Base-by-base conservation (phyloP, 2,113 vertebrate species). In the Podarcis muralis region DNA sequence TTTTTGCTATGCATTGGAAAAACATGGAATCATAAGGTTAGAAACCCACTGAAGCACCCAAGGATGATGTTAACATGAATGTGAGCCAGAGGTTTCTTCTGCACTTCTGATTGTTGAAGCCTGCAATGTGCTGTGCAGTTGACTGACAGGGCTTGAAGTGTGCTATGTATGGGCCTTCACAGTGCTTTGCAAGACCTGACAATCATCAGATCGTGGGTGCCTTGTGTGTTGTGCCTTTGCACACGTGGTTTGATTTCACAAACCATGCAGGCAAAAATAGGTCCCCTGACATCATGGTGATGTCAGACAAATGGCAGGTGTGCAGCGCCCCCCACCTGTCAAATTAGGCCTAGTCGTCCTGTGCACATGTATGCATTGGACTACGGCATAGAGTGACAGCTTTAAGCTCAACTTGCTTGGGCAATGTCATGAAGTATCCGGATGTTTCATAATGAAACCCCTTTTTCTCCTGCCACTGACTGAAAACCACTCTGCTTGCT, bases 11-110 rank as follows among this genome's bases (percentile, higher is more conserved):
- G 18, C 72, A 75, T 20, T 75, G 11, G 71, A 72, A 72, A 32
- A 72, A 5, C 71, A 22, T 37, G 27, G 27, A 27, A 69, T 27
- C 23, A 30, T 27, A 69, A 8, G 74, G 35, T 20, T 75, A 75
- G 35, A 75, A 75, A 35, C 32, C 16, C 74, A 35, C 35, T 37
- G 32, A 75, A 75, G 35, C 16, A 75, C 16, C 1, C 0, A 0
- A 65, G 88, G 81, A 1, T 86, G 88, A 86, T 77, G 91, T 84
- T 83, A 86, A 66, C 65, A 81, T 91, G 87, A 59, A 83, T 9
- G 76, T 23, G 48, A 90, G 90, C 92, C 87, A 85, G 81, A 86
- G 81, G 88, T 76, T 92, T 84, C 81, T 92, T 86, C 91, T 88
- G 35, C 57, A 94, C 83, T 53, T 93, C 90, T 74, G 84, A 75